These are phyloP conservation scores for Pegea sp. DNA, from an alignment of 23 tunicate genomes.

Conservation along the genomic window DNA sequence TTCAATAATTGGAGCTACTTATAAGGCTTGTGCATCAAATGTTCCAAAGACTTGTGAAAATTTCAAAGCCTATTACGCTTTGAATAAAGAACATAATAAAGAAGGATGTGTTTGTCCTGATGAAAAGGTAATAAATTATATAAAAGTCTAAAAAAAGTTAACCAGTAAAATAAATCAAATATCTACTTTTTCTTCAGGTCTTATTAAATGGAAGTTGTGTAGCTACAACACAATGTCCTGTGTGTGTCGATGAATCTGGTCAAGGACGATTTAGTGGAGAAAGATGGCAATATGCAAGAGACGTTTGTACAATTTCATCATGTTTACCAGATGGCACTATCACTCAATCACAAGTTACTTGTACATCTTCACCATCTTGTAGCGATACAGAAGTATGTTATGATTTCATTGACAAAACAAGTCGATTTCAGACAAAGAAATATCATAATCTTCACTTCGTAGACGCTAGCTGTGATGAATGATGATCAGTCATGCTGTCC, in stretches of 20 bases:
- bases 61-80: conserved; percentile 46
- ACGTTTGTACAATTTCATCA: conserved; percentile 47
- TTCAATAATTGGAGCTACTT: conserved; percentile 13
- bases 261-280: conserved; percentile 70
- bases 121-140: conserved; percentile 59
- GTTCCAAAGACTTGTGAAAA: conserved; percentile 73
- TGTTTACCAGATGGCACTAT: conserved; percentile 73
- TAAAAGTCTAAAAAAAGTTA: no score
- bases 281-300: conserved; percentile 49
- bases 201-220: conserved; percentile 67
- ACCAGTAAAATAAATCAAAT: no score
- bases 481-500: conserved; percentile 75
- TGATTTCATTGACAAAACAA: background rate
- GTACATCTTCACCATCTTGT: conserved; percentile 77
- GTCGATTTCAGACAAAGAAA: background rate
- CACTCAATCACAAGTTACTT: conserved; percentile 26
- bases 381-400: conserved; percentile 40
- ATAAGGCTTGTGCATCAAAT: conserved; percentile 62
- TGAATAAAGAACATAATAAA: conserved; percentile 9
- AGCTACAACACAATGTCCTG: conserved; percentile 38
- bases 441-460: background rate
- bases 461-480: conserved; percentile 41
- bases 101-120: conserved; percentile 92
- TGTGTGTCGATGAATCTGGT: conserved; percentile 64
- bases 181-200: conserved; percentile 30